phyloP scores from a whole-genome alignment of 2,113 vertebrate genomes.

The Bujurquina vittata region DNA sequence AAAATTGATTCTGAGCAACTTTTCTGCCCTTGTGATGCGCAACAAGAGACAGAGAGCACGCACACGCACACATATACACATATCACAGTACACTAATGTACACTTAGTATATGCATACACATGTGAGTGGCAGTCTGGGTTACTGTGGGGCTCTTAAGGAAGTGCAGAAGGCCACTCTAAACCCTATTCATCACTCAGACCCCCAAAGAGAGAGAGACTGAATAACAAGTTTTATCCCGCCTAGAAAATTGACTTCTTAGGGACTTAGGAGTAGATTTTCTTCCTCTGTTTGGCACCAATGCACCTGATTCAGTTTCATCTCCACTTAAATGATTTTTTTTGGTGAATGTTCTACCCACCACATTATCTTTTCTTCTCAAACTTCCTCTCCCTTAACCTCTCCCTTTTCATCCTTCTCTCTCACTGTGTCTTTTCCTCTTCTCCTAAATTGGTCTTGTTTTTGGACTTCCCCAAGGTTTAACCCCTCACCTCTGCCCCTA shows the following conservation, averaged over 20 bases:
- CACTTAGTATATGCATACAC: constrained; percentile 13
- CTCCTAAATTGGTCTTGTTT: constrained; percentile 62
- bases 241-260: constrained; percentile 62
- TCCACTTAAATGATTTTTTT: constrained; percentile 45
- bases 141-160: constrained; percentile 47
- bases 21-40: constrained; percentile 20
- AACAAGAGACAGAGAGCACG: not conserved
- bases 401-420: constrained; percentile 34
- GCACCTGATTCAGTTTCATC: constrained; percentile 67
- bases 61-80: not conserved
- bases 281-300: constrained; percentile 37
- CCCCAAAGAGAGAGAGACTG: constrained; percentile 56
- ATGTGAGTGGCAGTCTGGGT: constrained; percentile 53
- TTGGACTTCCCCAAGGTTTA: constrained; percentile 72
- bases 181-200: constrained; percentile 68
- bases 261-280: constrained; percentile 66
- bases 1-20: constrained; percentile 46
- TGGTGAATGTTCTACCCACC: constrained; percentile 22
- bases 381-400: constrained; percentile 21
- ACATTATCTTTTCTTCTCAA: constrained; percentile 17
- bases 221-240: constrained; percentile 40
- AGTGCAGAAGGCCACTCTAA: constrained; percentile 65
- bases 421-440: constrained; percentile 29
- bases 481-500: constrained; percentile 71
- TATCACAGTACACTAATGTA: not conserved